phyloP scores from a whole-genome alignment of 2,797 vertebrate species.

The Triplophysa bombifrons region DNA sequence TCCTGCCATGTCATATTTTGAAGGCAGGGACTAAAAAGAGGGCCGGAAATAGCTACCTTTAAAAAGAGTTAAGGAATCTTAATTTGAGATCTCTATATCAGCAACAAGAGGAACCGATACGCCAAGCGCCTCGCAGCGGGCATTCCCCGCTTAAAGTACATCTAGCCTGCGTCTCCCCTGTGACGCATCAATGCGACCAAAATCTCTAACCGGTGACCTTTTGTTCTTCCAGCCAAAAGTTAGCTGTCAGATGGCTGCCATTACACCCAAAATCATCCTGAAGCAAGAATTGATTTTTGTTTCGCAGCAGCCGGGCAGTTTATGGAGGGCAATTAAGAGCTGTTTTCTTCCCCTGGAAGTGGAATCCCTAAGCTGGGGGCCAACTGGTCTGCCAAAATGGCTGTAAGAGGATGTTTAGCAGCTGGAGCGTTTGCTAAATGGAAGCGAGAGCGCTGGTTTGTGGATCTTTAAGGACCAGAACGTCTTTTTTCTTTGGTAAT shows the following conservation, averaged over 20 bases:
- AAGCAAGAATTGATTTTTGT: constrained; percentile 51
- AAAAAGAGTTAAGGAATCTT: constrained; percentile 51
- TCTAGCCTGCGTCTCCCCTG: constrained; percentile 11
- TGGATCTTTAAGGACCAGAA: constrained; percentile 41
- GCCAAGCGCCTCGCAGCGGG: constrained; percentile 31
- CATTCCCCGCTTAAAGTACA: constrained; percentile 34
- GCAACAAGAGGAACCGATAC: constrained; percentile 43
- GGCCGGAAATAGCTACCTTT: constrained; percentile 14
- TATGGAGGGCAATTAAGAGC: constrained; percentile 52
- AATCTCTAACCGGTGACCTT: constrained; percentile 55
- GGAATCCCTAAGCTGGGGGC: constrained; percentile 25
- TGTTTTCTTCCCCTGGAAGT: constrained; percentile 43
- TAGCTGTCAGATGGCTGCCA: constrained; percentile 48
- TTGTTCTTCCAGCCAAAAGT: constrained; percentile 49
- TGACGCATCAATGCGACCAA: constrained; percentile 51
- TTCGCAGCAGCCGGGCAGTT: constrained; percentile 44
- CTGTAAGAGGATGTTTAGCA: constrained; percentile 30
- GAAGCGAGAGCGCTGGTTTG: constrained; percentile 44
- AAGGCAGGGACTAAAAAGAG: background rate
- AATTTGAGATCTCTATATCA: constrained; percentile 51
- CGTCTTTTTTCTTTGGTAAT: constrained; percentile 56
- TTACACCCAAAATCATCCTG: constrained; percentile 51
- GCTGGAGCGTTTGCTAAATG: constrained; percentile 37
- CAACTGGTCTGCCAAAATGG: constrained; percentile 3
- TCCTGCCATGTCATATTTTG: constrained; percentile 9